Percentiles rank a stretch among this genome's conserved stretches.
Evolutionary conservation across 1,140 invertebrate genomes (phyloP).

Genomic region (Hermatobates lingyangjiaoensis): DNA sequence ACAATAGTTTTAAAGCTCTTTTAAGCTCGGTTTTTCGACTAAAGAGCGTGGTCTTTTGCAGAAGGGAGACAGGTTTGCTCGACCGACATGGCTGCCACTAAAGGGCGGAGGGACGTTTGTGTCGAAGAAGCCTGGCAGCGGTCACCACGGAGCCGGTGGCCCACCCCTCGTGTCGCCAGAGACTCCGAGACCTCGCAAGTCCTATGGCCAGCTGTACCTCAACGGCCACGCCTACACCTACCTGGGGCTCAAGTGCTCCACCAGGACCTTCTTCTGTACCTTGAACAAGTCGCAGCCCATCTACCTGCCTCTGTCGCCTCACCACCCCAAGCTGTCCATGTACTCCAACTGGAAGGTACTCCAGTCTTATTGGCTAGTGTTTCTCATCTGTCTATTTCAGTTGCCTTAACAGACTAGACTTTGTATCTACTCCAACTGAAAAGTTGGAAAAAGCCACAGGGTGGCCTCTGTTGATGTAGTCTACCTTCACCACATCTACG

Average conservation of each 20-base stretch:
- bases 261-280: slow-evolving; percentile 79
- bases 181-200: slow-evolving; percentile 68
- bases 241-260: slow-evolving; percentile 74
- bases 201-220: slow-evolving; percentile 67
- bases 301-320: slow-evolving; percentile 55
- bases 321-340: slow-evolving; percentile 85
- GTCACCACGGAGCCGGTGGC: slow-evolving; percentile 44
- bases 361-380: too few relatives aligned
- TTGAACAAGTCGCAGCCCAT: slow-evolving; percentile 84
- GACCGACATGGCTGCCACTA: slow-evolving; percentile 57
- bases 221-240: slow-evolving; percentile 87
- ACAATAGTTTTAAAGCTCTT: too few relatives aligned
- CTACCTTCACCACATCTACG: too few relatives aligned
- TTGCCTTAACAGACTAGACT: too few relatives aligned
- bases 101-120: slow-evolving; percentile 65
- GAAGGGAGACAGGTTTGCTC: slow-evolving; percentile 39
- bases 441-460: too few relatives aligned
- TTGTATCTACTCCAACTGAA: too few relatives aligned
- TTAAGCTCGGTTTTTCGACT: too few relatives aligned
- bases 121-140: slow-evolving; percentile 42
- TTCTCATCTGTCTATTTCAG: too few relatives aligned
- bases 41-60: too few relatives aligned
- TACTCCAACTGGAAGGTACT: slow-evolving; percentile 84
- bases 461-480: too few relatives aligned
- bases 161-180: slow-evolving; percentile 72